These are phyloP conservation scores for Pitta sordida DNA, from an alignment of 2,113 vertebrate genomes.

Conservation along the genomic window DNA sequence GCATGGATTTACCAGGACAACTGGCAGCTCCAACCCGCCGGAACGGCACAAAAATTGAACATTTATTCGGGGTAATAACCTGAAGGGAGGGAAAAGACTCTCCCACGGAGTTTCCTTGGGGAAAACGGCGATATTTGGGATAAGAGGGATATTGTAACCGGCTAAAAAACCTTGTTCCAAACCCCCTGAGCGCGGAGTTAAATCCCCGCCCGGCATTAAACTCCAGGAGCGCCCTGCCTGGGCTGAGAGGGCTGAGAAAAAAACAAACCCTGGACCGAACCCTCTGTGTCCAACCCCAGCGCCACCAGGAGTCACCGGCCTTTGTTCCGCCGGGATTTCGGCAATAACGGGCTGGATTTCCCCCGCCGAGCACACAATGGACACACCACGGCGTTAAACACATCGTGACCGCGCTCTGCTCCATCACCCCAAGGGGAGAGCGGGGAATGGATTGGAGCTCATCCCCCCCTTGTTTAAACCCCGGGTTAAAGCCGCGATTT, in stretches of 20 bases:
- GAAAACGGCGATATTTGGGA: neutral
- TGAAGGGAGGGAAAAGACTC: neutral
- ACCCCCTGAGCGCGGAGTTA: neutral
- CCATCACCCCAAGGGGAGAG: neutral
- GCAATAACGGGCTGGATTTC: neutral
- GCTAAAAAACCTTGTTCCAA: neutral
- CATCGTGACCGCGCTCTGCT: neutral
- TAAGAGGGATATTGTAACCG: neutral
- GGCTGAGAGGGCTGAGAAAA: neutral
- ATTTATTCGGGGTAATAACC: neutral
- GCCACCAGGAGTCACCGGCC: neutral
- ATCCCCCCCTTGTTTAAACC: too few relatives aligned
- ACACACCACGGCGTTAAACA: too few relatives aligned
- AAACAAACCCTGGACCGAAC: neutral
- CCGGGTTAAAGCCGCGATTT: too few relatives aligned
- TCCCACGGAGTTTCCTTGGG: neutral
- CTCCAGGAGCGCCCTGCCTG: neutral
- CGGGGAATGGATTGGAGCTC: too few relatives aligned
- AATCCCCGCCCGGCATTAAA: neutral
- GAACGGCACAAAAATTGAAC: too few relatives aligned
- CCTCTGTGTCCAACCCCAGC: neutral
- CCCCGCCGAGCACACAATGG: neutral
- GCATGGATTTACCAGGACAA: neutral
- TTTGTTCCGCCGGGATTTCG: neutral
- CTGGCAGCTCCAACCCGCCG: too few relatives aligned